These are phyloP conservation scores for Channa argus DNA, from an alignment of 2,113 vertebrate genomes.

Conservation along the genomic window DNA sequence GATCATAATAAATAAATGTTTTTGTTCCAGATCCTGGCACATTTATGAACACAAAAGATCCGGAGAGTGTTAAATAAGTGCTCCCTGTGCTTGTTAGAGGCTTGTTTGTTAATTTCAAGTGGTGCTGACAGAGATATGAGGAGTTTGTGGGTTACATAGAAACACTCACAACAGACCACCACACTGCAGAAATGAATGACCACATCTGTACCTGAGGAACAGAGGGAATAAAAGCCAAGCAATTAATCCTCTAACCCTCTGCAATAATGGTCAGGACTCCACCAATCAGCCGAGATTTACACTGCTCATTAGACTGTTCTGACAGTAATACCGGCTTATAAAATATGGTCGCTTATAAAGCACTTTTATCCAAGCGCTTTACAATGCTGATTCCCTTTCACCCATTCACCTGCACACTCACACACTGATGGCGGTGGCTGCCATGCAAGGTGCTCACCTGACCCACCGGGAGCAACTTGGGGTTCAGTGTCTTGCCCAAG, in stretches of 20 bases:
- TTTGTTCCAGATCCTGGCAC: neutral
- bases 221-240: conserved; percentile 26
- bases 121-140: conserved; percentile 11
- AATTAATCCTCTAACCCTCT: conserved; percentile 47
- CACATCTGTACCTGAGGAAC: conserved; percentile 15
- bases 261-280: conserved; percentile 6
- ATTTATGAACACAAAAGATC: neutral
- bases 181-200: conserved; percentile 33
- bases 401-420: too few relatives aligned
- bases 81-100: neutral
- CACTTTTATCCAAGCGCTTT: too few relatives aligned
- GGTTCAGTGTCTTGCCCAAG: too few relatives aligned
- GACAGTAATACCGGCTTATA: too few relatives aligned
- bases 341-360: too few relatives aligned
- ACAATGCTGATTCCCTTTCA: too few relatives aligned
- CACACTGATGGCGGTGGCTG: too few relatives aligned
- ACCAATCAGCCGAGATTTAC: neutral
- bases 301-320: neutral
- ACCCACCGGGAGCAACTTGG: too few relatives aligned
- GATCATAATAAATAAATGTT: neutral
- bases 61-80: neutral
- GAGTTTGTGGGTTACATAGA: conserved; percentile 26
- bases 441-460: too few relatives aligned
- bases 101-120: conserved; percentile 27
- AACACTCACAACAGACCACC: conserved; percentile 13